phyloP scores from a whole-genome alignment of 2,888 invertebrate genomes.

The Epirrhoe tristata region DNA sequence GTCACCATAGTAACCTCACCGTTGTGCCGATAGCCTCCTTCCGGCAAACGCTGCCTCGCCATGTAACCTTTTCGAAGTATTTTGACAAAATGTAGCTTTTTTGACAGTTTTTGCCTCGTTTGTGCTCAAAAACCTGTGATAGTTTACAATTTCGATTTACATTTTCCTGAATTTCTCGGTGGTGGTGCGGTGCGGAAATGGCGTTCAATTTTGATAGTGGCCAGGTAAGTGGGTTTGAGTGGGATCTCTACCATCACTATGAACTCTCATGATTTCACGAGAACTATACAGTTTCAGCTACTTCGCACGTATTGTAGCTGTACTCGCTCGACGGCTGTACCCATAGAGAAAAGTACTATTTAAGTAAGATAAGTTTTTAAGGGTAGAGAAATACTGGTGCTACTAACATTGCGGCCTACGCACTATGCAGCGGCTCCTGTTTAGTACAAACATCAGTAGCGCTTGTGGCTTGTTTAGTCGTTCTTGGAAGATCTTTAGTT shows the following conservation, averaged over 20 bases:
- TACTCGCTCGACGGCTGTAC: no score
- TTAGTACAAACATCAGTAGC: no score
- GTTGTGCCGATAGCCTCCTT: slow-evolving; percentile 79
- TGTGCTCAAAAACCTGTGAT: slow-evolving; percentile 57
- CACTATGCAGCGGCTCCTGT: no score
- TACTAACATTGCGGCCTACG: no score
- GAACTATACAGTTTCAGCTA: no score
- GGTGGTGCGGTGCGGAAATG: slow-evolving; percentile 56
- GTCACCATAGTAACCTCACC: slow-evolving; percentile 66
- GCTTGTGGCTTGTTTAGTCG: no score
- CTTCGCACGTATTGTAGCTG: no score
- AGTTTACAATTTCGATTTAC: slow-evolving; percentile 53
- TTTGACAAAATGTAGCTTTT: slow-evolving; percentile 47
- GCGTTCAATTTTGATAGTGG: slow-evolving; percentile 79
- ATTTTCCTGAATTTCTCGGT: slow-evolving; percentile 39
- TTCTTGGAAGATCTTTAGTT: no score
- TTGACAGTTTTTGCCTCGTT: slow-evolving; percentile 57
- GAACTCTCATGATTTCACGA: not conserved
- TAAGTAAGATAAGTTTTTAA: no score
- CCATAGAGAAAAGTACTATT: no score
- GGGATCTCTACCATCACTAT: not conserved
- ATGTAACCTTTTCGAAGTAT: slow-evolving; percentile 38
- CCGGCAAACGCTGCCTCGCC: slow-evolving; percentile 52
- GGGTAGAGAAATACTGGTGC: no score
- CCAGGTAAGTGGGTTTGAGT: slow-evolving; percentile 64